Percentiles rank a stretch among this genome's conserved stretches.
Conservation (phyloP, 1,140 invertebrate genomes). For the Musca domestica region DNA sequence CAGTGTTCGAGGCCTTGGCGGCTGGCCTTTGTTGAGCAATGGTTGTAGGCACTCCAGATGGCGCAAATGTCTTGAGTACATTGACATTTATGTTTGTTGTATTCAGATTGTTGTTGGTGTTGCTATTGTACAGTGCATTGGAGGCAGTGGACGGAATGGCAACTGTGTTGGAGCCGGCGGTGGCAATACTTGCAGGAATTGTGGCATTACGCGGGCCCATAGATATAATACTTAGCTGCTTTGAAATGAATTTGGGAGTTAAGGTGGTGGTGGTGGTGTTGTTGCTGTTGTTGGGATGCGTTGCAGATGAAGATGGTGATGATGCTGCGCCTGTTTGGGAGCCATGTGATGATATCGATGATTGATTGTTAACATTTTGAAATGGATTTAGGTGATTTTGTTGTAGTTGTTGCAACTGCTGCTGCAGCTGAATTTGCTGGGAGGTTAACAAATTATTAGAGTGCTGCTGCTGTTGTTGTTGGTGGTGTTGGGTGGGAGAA, state of each 20-base stretch:
- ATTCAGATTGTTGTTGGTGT: background rate
- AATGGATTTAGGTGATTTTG: constrained; percentile 34
- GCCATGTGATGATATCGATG: constrained; percentile 19
- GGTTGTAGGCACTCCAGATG: constrained; percentile 51
- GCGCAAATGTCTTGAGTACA: constrained; percentile 52
- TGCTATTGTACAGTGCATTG: constrained; percentile 20
- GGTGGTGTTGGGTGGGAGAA: constrained; percentile 26
- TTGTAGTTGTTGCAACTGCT: constrained; percentile 30
- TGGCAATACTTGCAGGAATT: constrained; percentile 28
- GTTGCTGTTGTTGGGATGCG: constrained; percentile 17
- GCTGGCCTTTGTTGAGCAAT: constrained; percentile 52
- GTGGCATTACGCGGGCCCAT: constrained; percentile 42
- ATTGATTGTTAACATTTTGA: constrained; percentile 29
- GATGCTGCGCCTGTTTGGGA: constrained; percentile 37
- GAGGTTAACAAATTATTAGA: constrained; percentile 19
- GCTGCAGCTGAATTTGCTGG: constrained; percentile 32
- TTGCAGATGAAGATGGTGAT: constrained; percentile 29
- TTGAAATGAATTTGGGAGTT: constrained; percentile 41
- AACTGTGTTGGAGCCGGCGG: constrained; percentile 26
- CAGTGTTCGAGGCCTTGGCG: constrained; percentile 42
- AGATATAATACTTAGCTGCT: constrained; percentile 48
- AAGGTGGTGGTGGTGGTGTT: constrained; percentile 21
- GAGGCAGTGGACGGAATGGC: constrained; percentile 44
- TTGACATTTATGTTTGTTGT: background rate
- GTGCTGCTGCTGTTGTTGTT: constrained; percentile 45